phyloP scores from a whole-genome alignment of 2,888 invertebrate species.

The Teleiodes luculella region DNA sequence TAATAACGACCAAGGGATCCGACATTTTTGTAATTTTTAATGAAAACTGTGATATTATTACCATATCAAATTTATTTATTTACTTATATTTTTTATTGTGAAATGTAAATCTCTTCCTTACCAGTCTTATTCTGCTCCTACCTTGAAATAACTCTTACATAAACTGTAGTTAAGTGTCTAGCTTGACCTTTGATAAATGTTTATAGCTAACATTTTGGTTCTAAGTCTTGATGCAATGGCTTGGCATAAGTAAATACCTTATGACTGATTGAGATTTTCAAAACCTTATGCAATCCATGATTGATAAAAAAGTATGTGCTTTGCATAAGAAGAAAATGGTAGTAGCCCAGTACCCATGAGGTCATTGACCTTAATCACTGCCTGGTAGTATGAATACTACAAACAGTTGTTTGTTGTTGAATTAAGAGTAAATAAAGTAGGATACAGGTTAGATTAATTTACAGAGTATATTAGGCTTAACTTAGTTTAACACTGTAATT shows the following conservation, averaged over 20 bases:
- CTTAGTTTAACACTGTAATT: no score
- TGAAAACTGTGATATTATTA: no score
- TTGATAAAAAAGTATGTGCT: background rate
- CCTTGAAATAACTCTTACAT: no score
- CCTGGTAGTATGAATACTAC: background rate
- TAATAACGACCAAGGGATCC: no score
- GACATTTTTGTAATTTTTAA: no score
- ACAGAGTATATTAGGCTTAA: no score
- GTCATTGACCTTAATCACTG: slow-evolving; percentile 1
- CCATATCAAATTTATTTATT: no score
- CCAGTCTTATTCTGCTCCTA: no score
- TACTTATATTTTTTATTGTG: no score
- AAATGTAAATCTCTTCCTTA: no score
- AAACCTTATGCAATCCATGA: slow-evolving; percentile 3
- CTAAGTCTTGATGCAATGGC: background rate
- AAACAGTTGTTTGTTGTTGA: background rate
- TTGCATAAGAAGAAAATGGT: slow-evolving; percentile 1
- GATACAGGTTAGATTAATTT: no score
- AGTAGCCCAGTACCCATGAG: background rate
- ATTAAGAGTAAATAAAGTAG: background rate
- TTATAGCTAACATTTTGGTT: background rate
- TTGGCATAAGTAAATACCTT: background rate
- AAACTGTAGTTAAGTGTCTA: no score
- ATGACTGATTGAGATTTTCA: slow-evolving; percentile 2
- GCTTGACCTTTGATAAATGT: background rate